Evolutionary conservation across 2,113 vertebrate species (phyloP).

Genomic region (Patagioenas fasciata): DNA sequence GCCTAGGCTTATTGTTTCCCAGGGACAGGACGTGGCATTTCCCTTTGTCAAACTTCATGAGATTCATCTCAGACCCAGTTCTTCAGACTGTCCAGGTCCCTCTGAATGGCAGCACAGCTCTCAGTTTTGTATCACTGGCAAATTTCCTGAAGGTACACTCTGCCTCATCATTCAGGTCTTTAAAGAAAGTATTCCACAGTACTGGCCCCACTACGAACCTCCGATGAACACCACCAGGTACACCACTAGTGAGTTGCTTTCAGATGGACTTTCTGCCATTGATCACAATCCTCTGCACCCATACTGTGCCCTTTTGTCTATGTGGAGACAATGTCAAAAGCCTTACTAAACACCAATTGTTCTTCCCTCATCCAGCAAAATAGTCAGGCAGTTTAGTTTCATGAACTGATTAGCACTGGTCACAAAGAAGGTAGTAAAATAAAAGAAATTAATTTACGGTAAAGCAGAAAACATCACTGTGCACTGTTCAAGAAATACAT

Average conservation of each 20-base stretch:
- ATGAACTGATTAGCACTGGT: not conserved
- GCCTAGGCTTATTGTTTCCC: not conserved
- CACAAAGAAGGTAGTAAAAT: not conserved
- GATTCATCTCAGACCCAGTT: not conserved
- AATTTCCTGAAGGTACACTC: not conserved
- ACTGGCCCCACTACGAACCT: not conserved
- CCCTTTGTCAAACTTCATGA: not conserved
- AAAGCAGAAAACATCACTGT: not conserved
- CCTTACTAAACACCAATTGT: not conserved
- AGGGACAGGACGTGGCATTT: not conserved
- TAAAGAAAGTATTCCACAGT: not conserved
- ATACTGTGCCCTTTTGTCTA: not conserved
- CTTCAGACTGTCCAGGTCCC: not conserved
- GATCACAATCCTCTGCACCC: accelerated
- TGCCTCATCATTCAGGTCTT: not conserved
- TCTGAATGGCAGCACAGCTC: not conserved
- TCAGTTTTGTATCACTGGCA: not conserved
- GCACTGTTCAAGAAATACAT: not conserved
- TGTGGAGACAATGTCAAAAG: not conserved
- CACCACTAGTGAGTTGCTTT: not conserved
- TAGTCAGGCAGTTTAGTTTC: not conserved
- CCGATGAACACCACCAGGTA: not conserved
- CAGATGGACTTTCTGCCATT: not conserved
- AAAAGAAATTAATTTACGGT: not conserved
- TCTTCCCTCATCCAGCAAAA: not conserved